A percentile compares a stretch with the other conserved stretches of the same genome.
Conservation (phyloP, 1,140 invertebrate species). For the Drosophila ficusphila region DNA sequence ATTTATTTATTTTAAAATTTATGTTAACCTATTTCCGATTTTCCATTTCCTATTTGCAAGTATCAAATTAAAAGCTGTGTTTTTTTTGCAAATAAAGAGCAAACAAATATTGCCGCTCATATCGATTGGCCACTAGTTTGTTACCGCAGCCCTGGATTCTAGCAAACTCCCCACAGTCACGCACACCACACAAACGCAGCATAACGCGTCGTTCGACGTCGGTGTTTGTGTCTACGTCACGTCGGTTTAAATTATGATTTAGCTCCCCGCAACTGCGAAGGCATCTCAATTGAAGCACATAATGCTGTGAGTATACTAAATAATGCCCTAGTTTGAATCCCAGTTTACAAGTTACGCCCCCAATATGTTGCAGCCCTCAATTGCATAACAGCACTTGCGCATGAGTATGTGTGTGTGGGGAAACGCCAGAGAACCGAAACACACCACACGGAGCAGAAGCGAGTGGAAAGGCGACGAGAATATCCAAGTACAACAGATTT, state of each 20-base stretch:
- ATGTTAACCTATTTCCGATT: no score
- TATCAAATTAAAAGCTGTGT: no score
- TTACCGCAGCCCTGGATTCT: conserved; percentile 9
- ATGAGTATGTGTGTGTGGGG: conserved; percentile 74
- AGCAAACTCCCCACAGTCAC: conserved; percentile 38
- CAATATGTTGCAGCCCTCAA: conserved; percentile 71
- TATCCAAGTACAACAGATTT: no score
- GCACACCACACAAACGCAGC: conserved; percentile 38
- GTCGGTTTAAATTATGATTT: conserved; percentile 64
- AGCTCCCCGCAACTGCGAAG: conserved; percentile 54
- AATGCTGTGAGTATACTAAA: conserved; percentile 61
- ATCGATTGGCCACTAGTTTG: conserved; percentile 12
- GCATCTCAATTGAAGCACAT: conserved; percentile 39
- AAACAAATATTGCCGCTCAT: no score
- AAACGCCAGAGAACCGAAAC: conserved; percentile 66
- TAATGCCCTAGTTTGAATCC: not conserved
- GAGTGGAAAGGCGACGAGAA: not conserved
- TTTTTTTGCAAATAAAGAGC: no score
- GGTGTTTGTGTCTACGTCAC: conserved; percentile 61
- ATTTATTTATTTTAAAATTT: no score
- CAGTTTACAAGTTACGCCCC: not conserved
- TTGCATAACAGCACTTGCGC: conserved; percentile 78
- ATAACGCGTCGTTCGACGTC: conserved; percentile 69
- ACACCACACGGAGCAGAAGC: conserved; percentile 47
- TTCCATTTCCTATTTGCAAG: no score